Base-by-base conservation (phyloP, 92 coral and sea anemone species). In the Epizoanthus rinbou region DNA sequence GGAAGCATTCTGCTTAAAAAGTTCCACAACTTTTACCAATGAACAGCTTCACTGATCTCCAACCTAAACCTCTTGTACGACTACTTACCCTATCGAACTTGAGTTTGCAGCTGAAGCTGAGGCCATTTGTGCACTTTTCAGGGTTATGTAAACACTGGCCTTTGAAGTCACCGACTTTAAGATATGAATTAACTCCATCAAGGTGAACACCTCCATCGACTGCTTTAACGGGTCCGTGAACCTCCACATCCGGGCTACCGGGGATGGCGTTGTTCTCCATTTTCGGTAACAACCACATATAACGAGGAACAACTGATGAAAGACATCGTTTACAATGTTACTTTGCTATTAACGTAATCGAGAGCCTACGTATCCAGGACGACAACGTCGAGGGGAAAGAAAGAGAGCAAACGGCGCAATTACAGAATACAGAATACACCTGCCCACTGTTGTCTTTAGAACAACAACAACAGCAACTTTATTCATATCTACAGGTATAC, bases 151-250 rank as follows among this genome's bases (percentile, higher is more conserved):
- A 72, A 73, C 99, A 97, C 69, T 91, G 91, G 28, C 81, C 69
- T 79, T 84, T 85, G 70, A 97, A 97, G 86, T 87, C 87, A 19
- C 99, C 99, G 60, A 91, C 93, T 59, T 93, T 94, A 31, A 97
- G 92, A 73, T 73, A 94, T 13, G 98, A 85, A 16, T 90, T 90
- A 45, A 89, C 78, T 15, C 97, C 98, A 78, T 89, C 93, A 8
- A 97, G 82, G 33, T 88, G 91, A 8, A 97, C 85, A 0, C 99
- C 99, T 65, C 99, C 99, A 80, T 97, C 99, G 0, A 97, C 98
- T 0, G 99, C 98, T 69, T 91, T 92, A 0, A 97, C 98, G 8
- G 93, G 88, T 47, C 99, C 99, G 82, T 87, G 73, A 59, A 97
- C 98, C 65, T 88, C 90, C 70, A 97, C 85, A 57, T 93, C 95